These are phyloP conservation scores for Cebus imitator DNA, from an alignment of 2,113 vertebrate genomes.

Conservation along the genomic window DNA sequence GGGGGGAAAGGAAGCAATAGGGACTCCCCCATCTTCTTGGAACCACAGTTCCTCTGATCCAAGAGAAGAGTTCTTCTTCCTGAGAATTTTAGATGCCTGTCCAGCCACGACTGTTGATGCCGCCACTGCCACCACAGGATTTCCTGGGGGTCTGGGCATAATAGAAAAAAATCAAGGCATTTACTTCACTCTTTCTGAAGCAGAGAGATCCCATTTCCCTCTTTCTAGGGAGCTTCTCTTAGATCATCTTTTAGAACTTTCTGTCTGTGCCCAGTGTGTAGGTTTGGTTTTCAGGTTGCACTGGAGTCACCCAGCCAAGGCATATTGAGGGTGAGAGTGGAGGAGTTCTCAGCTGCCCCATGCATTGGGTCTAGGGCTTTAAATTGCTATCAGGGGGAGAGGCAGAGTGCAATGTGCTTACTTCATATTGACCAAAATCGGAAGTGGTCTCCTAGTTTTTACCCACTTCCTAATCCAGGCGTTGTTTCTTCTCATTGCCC, in stretches of 20 bases:
- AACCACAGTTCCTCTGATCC: background rate
- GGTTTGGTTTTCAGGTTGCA: background rate
- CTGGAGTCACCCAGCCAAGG: background rate
- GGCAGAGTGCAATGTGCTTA: background rate
- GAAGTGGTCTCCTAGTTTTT: background rate
- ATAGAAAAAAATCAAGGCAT: background rate
- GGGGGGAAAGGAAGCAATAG: background rate
- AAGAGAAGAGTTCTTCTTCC: background rate
- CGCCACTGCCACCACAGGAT: background rate
- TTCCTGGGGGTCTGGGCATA: background rate
- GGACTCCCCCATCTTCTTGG: background rate
- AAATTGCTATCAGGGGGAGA: background rate
- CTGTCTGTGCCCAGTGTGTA: background rate
- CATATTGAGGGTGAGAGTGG: background rate
- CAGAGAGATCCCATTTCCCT: background rate
- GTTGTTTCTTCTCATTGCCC: background rate
- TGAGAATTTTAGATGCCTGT: background rate
- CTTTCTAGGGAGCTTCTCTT: background rate
- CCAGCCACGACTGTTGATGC: background rate
- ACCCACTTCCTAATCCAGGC: background rate
- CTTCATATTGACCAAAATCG: background rate
- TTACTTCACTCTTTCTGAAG: background rate
- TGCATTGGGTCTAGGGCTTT: background rate
- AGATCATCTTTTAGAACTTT: background rate
- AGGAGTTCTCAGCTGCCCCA: background rate